phyloP scores from a whole-genome alignment of 64 coral and sea anemone species.

The Orbicella faveolata region DNA sequence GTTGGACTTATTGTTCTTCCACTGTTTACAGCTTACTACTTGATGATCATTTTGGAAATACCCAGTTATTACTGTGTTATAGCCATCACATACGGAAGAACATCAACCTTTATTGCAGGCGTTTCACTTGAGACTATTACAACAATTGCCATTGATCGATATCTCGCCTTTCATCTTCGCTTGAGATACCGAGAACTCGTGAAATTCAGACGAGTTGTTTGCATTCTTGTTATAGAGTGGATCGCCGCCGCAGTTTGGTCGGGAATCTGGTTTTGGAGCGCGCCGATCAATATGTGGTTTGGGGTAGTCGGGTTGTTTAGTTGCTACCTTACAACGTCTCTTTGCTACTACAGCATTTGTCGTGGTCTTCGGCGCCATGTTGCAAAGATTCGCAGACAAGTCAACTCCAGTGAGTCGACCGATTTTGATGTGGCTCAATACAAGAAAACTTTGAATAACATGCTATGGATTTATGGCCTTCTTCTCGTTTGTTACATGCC shows the following conservation, averaged over 20 bases:
- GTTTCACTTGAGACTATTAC: not conserved
- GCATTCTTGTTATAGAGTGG: not conserved
- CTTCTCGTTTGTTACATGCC: slow-evolving; percentile 6
- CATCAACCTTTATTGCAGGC: not conserved
- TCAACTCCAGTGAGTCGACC: not conserved
- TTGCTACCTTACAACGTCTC: not conserved
- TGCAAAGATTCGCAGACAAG: not conserved
- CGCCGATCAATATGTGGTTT: not conserved
- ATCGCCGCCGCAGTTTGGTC: not conserved
- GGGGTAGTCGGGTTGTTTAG: not conserved
- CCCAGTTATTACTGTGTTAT: not conserved
- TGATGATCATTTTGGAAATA: slow-evolving; percentile 3
- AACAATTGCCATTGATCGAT: not conserved
- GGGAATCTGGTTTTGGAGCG: not conserved
- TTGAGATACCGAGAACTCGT: not conserved
- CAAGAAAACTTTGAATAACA: not conserved
- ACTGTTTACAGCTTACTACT: not conserved
- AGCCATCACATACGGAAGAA: not conserved
- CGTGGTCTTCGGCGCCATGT: not conserved
- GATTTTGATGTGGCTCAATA: not conserved
- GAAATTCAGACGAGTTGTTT: slow-evolving; percentile 1
- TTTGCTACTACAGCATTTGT: not conserved
- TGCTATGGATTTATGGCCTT: slow-evolving; percentile 5
- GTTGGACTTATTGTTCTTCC: not conserved
- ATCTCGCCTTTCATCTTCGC: not conserved